These are phyloP conservation scores for Tenrec ecaudatus DNA, from an alignment of 2,113 vertebrate species.

Conservation along the genomic window DNA sequence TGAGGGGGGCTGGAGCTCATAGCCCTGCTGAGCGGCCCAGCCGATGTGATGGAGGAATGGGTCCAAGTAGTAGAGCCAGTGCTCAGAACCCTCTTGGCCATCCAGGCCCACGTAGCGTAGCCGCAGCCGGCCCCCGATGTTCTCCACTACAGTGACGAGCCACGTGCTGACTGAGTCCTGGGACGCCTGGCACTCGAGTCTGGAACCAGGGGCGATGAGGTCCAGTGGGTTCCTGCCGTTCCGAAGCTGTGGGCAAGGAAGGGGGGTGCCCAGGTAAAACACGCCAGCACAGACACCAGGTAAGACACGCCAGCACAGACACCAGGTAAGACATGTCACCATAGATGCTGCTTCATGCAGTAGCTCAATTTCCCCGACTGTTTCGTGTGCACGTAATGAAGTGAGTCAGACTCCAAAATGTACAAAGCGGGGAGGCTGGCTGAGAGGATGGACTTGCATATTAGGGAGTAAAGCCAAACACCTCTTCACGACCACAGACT, in stretches of 20 bases:
- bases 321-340: conserved; percentile 29
- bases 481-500: conserved; percentile 8
- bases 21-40: conserved; percentile 93
- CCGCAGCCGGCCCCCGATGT: conserved; percentile 94
- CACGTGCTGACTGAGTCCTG: conserved; percentile 90
- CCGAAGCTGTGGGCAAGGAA: conserved; percentile 89
- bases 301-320: conserved; percentile 28
- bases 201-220: conserved; percentile 93
- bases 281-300: conserved; percentile 11
- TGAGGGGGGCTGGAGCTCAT: conserved; percentile 91
- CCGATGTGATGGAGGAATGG: conserved; percentile 95
- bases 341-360: background rate
- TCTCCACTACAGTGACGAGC: conserved; percentile 94
- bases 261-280: background rate
- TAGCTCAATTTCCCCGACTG: conserved; percentile 22
- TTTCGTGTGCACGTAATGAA: conserved; percentile 6
- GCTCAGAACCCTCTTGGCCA: conserved; percentile 87
- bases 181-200: conserved; percentile 93
- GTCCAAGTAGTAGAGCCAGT: conserved; percentile 96
- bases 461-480: background rate
- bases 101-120: conserved; percentile 92
- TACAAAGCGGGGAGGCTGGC: background rate
- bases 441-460: background rate
- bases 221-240: conserved; percentile 95
- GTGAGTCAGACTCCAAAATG: conserved; percentile 39